Conservation (phyloP, 2,113 vertebrate species). For the Cyprinodon brontotheroides region DNA sequence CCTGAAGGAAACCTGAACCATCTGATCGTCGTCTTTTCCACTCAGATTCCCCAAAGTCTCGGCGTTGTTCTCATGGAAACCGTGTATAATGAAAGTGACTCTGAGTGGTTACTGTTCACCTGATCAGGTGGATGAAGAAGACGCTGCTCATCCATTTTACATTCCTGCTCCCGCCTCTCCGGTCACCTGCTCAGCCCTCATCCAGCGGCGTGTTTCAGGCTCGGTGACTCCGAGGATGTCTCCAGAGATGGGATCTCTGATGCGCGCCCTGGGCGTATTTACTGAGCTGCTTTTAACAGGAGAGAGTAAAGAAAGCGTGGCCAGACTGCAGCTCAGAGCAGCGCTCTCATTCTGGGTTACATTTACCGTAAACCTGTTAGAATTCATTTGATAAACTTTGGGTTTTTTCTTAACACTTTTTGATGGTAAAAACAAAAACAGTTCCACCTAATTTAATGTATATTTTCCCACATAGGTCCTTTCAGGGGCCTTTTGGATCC, state of each 20-base stretch:
- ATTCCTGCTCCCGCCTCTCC: conserved; percentile 37
- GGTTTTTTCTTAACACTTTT: too few relatives aligned
- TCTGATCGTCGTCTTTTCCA: too few relatives aligned
- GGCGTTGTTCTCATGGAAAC: conserved; percentile 18
- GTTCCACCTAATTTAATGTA: neutral
- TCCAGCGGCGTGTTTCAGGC: conserved; percentile 54
- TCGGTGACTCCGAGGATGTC: conserved; percentile 37
- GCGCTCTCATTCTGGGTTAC: neutral
- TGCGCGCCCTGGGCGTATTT: conserved; percentile 61
- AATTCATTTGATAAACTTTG: neutral
- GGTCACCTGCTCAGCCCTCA: conserved; percentile 71
- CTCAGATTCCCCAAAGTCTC: neutral
- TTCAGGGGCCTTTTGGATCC: neutral
- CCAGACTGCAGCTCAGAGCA: conserved; percentile 17
- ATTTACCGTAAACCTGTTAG: conserved; percentile 2
- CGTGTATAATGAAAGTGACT: neutral
- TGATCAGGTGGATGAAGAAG: conserved; percentile 56
- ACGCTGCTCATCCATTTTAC: conserved; percentile 61
- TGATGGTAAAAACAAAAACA: neutral
- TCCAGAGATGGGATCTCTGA: conserved; percentile 64
- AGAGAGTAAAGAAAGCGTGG: conserved; percentile 21
- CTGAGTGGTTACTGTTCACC: conserved; percentile 42
- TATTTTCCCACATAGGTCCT: neutral
- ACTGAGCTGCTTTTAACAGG: conserved; percentile 41
- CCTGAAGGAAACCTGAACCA: too few relatives aligned